These are phyloP conservation scores for Hydrochoerus hydrochaeris DNA, from an alignment of 2,113 vertebrate genomes.

Conservation along the genomic window DNA sequence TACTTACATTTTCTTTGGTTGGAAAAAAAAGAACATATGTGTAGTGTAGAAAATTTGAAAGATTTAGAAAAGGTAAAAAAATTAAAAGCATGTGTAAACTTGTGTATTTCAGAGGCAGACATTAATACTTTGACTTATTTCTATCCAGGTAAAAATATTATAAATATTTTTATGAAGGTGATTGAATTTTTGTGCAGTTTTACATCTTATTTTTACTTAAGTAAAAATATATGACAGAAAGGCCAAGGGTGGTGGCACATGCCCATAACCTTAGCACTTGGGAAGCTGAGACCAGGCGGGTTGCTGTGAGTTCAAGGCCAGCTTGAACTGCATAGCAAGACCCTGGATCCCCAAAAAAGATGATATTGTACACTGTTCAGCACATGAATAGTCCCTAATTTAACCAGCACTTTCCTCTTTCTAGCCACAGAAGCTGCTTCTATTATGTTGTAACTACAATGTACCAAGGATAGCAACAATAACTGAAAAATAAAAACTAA, in stretches of 20 bases:
- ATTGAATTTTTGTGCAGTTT: background rate
- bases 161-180: background rate
- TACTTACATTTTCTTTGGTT: conserved; percentile 22
- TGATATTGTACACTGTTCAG: background rate
- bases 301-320: background rate
- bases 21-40: background rate
- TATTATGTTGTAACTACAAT: background rate
- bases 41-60: conserved; percentile 33
- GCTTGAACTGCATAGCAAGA: background rate
- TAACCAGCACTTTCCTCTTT: conserved; percentile 20
- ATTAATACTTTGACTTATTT: conserved; percentile 62
- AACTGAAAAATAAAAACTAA: background rate
- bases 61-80: conserved; percentile 20
- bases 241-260: background rate
- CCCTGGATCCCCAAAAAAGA: background rate
- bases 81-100: conserved; percentile 21
- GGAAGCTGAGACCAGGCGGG: background rate
- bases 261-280: background rate
- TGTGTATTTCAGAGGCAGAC: background rate
- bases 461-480: background rate
- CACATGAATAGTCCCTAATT: background rate
- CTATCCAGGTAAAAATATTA: background rate
- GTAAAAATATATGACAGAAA: conserved; percentile 36
- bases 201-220: conserved; percentile 28
- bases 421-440: background rate